Percentiles rank a stretch among this genome's conserved stretches.
Conservation (phyloP, 2,888 invertebrate species). For the Protula sp. region DNA sequence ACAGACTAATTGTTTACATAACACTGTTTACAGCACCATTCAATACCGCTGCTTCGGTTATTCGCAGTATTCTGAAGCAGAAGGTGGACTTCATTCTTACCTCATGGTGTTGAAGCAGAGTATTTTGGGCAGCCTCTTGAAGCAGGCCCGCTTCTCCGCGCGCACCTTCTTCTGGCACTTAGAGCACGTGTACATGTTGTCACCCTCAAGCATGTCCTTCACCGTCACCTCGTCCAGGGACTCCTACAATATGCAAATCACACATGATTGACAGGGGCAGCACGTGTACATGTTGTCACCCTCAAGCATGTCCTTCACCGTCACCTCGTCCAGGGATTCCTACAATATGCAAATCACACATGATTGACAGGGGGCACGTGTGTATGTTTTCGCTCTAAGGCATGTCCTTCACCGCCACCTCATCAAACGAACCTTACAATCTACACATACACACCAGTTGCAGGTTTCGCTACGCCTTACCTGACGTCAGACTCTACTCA, state of each 20-base stretch:
- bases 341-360: slow-evolving; percentile 24
- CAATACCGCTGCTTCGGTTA: no score
- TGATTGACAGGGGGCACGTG: slow-evolving; percentile 72
- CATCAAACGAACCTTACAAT: slow-evolving; percentile 78
- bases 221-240: slow-evolving; percentile 94
- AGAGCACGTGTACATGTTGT: slow-evolving; percentile 96
- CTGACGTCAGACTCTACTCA: no score
- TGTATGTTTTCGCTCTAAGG: slow-evolving; percentile 97
- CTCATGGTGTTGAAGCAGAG: slow-evolving; percentile 95
- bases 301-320: slow-evolving; percentile 91
- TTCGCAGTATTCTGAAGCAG: no score
- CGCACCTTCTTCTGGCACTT: slow-evolving; percentile 91
- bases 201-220: slow-evolving; percentile 92
- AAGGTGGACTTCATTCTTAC: no score
- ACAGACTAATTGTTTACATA: no score
- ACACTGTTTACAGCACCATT: no score
- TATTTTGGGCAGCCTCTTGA: slow-evolving; percentile 87
- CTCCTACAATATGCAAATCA: slow-evolving; percentile 62
- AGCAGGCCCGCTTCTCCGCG: slow-evolving; percentile 92
- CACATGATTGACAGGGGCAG: slow-evolving; percentile 55
- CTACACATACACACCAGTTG: no score
- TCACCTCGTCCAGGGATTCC: slow-evolving; percentile 93
- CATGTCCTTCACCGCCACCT: slow-evolving; percentile 95
- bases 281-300: slow-evolving; percentile 98
- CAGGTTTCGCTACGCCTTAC: no score